Evolutionary conservation across 1,140 invertebrate genomes (phyloP).

Genomic region (Idris sp.): DNA sequence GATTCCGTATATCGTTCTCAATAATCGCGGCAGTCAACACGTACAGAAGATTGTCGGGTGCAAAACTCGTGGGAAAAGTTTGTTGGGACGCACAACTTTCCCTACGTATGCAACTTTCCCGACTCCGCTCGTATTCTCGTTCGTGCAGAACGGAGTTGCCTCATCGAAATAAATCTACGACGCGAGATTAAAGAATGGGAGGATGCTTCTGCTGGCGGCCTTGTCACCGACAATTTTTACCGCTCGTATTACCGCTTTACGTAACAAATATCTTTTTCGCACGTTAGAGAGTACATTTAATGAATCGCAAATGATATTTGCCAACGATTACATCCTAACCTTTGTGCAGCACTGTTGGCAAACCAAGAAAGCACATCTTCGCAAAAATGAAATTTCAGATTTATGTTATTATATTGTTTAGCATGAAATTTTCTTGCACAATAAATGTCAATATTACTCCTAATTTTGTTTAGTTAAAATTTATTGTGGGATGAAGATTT

Average conservation of each 20-base stretch:
- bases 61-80: conserved; percentile 72
- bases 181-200: conserved; percentile 36
- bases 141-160: conserved; percentile 66
- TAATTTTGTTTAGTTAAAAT: too few species aligned
- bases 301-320: conserved; percentile 12
- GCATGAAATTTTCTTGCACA: too few species aligned
- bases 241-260: conserved; percentile 8
- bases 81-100: conserved; percentile 70
- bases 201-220: conserved; percentile 43
- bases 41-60: conserved; percentile 65
- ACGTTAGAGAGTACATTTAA: conserved; percentile 18
- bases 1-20: conserved; percentile 54
- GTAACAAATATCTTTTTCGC: conserved; percentile 22
- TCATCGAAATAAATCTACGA: conserved; percentile 53
- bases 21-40: conserved; percentile 57
- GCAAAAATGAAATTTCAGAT: too few species aligned
- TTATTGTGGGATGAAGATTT: neutral
- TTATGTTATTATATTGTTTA: too few species aligned
- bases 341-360: too few species aligned
- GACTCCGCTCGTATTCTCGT: conserved; percentile 63
- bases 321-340: too few species aligned
- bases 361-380: too few species aligned
- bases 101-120: conserved; percentile 69
- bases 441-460: too few species aligned
- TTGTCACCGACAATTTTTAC: conserved; percentile 24